Conservation (phyloP, 2,888 invertebrate species). For the Conomelus anceps region DNA sequence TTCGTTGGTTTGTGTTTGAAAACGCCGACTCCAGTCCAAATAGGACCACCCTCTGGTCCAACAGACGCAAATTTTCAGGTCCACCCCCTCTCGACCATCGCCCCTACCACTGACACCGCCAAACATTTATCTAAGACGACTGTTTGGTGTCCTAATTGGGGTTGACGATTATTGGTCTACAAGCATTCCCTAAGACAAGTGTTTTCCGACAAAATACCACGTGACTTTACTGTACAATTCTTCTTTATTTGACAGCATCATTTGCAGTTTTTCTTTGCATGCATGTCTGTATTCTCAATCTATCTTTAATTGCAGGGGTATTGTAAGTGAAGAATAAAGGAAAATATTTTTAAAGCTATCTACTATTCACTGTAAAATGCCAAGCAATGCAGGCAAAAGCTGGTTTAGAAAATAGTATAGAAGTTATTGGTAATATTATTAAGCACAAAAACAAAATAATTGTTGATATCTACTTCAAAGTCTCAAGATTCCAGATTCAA, state of each 20-base stretch:
- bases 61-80: neutral
- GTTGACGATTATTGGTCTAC: neutral
- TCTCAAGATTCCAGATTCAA: no score
- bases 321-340: no score
- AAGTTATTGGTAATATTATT: no score
- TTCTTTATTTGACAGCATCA: neutral
- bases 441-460: no score
- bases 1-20: neutral
- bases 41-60: neutral
- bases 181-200: neutral
- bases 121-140: neutral
- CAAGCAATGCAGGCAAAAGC: no score
- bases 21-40: neutral
- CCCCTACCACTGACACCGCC: neutral
- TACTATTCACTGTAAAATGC: no score
- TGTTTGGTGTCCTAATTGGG: neutral
- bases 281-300: neutral
- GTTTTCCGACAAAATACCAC: neutral
- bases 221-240: neutral
- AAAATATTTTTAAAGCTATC: no score
- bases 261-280: neutral
- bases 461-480: no score
- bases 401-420: no score
- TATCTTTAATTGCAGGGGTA: no score
- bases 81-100: neutral